Conservation (phyloP, 2,113 vertebrate genomes). For the Coptodon bakossiorum region DNA sequence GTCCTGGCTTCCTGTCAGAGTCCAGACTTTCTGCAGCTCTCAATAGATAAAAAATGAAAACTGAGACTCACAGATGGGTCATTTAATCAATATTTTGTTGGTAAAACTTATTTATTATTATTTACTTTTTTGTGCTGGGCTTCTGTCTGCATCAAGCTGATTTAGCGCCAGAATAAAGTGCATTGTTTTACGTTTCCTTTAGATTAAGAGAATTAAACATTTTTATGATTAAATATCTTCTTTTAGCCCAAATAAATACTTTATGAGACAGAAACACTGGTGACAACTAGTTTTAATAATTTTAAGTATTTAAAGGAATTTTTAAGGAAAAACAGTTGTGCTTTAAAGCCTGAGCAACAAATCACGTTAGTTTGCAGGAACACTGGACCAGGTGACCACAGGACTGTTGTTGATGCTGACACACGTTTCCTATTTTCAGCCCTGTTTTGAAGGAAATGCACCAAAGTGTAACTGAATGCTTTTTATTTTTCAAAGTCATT, state of each 20-base stretch:
- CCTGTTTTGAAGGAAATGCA: not conserved
- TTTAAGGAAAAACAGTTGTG: not conserved
- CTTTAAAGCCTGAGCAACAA: not conserved
- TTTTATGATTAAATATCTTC: not conserved
- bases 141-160: not conserved
- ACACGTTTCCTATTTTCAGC: not conserved
- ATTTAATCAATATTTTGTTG: not conserved
- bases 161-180: not conserved
- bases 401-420: not conserved
- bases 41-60: not conserved
- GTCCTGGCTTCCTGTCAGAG: not conserved
- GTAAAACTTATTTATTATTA: fast-evolving
- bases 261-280: not conserved
- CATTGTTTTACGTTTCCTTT: not conserved
- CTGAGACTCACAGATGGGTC: not conserved
- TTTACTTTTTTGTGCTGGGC: not conserved
- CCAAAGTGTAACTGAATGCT: not conserved
- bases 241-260: not conserved
- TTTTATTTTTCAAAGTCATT: not conserved
- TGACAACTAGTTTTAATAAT: fast-evolving
- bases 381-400: not conserved
- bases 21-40: not conserved
- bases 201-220: not conserved
- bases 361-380: not conserved
- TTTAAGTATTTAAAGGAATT: not conserved